Percentiles rank a stretch among this genome's conserved stretches.
Evolutionary conservation across 2,888 invertebrate genomes (phyloP).

Genomic region (Andrena flavipes): DNA sequence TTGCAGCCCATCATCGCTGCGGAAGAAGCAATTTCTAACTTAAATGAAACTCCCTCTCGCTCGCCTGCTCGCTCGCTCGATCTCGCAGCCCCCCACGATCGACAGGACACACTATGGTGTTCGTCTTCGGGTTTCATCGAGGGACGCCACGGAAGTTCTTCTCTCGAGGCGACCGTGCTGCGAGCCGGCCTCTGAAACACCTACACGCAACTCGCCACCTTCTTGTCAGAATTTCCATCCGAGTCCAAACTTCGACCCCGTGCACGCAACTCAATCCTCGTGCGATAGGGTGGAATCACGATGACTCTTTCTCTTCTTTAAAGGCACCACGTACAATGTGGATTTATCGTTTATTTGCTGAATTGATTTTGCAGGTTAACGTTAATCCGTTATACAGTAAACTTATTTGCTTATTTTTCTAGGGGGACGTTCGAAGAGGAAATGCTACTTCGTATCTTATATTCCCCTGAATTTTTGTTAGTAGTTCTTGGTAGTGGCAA

Average conservation of each 20-base stretch:
- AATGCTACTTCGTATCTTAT: too few species aligned
- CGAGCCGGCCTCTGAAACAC: slow-evolving; percentile 29
- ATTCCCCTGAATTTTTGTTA: too few species aligned
- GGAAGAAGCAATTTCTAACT: slow-evolving; percentile 85
- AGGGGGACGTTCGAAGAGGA: too few species aligned
- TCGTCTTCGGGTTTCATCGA: slow-evolving; percentile 61
- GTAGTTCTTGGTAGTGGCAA: too few species aligned
- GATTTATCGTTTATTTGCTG: too few species aligned
- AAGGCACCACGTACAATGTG: neutral
- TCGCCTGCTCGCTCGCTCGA: slow-evolving; percentile 65
- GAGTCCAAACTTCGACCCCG: slow-evolving; percentile 32
- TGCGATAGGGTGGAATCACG: neutral
- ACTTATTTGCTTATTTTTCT: too few species aligned
- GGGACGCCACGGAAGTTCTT: slow-evolving; percentile 55
- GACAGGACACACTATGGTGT: slow-evolving; percentile 64
- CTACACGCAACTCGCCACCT: slow-evolving; percentile 64
- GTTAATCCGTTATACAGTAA: too few species aligned
- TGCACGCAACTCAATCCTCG: slow-evolving; percentile 49
- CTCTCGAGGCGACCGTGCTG: slow-evolving; percentile 51
- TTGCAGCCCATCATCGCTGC: slow-evolving; percentile 85
- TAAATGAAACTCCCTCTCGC: slow-evolving; percentile 83
- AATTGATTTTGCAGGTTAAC: too few species aligned
- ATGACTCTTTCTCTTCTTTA: neutral
- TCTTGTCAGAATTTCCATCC: slow-evolving; percentile 54
- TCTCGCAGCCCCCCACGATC: slow-evolving; percentile 51